Evolutionary conservation across 2,113 vertebrate genomes (phyloP).

Genomic region (Puffinus mauretanicus): DNA sequence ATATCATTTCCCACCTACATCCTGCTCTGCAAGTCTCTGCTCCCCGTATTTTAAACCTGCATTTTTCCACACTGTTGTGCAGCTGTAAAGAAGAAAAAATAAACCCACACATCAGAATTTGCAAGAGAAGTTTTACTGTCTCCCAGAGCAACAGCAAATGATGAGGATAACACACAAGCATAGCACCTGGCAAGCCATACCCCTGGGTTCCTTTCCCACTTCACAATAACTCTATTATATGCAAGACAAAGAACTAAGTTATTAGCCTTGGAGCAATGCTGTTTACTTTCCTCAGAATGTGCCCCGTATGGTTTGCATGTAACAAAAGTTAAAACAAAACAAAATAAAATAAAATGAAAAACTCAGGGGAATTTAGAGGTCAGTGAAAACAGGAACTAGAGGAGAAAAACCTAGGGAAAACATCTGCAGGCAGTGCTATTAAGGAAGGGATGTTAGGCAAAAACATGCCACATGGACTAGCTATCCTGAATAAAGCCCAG

Average conservation of each 20-base stretch:
- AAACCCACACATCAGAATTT: background rate
- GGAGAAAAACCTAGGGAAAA: constrained; percentile 52
- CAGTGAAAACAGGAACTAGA: constrained; percentile 57
- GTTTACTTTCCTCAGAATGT: constrained; percentile 47
- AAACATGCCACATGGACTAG: background rate
- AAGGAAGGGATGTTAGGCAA: background rate
- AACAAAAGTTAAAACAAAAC: constrained; percentile 33
- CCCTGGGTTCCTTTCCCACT: background rate
- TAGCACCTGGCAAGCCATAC: constrained; percentile 22
- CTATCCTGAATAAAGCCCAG: constrained; percentile 9
- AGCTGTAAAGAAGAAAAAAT: background rate
- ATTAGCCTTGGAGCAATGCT: background rate
- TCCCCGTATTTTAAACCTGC: background rate
- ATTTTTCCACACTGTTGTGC: background rate
- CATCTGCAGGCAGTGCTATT: constrained; percentile 46
- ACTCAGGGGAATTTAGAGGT: constrained; percentile 26
- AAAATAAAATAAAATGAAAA: constrained; percentile 34
- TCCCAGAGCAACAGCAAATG: constrained; percentile 9
- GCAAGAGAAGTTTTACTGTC: background rate
- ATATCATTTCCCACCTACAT: background rate
- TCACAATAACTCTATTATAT: constrained; percentile 49
- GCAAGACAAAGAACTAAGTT: background rate
- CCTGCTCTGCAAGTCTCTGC: background rate
- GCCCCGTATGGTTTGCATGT: constrained; percentile 14
- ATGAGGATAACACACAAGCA: constrained; percentile 29